These are phyloP conservation scores for Drosophila ercepeae DNA, from an alignment of 1,140 invertebrate species.

Conservation along the genomic window DNA sequence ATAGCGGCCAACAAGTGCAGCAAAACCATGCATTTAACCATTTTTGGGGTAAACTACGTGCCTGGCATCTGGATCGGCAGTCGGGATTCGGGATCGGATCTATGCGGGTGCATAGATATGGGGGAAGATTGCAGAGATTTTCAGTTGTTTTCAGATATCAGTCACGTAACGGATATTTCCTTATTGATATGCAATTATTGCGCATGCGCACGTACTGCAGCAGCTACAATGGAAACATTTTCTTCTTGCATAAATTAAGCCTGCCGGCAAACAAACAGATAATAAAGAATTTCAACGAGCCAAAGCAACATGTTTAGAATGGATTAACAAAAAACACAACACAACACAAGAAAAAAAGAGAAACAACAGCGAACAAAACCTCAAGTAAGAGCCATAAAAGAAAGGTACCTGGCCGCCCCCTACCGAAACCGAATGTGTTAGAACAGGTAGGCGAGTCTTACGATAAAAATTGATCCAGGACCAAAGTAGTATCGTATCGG, in stretches of 20 bases:
- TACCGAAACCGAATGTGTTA: constrained; percentile 11
- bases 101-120: constrained; percentile 44
- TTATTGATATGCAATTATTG: constrained; percentile 83
- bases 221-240: constrained; percentile 68
- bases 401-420: not conserved
- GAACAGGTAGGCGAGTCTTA: constrained; percentile 32
- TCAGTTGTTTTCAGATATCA: constrained; percentile 70
- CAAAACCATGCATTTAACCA: constrained; percentile 47
- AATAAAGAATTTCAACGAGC: constrained; percentile 53
- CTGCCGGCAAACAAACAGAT: constrained; percentile 53
- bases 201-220: constrained; percentile 71
- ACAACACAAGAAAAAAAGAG: constrained; percentile 7
- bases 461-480: not conserved
- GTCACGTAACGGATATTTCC: constrained; percentile 84
- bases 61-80: constrained; percentile 57
- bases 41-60: constrained; percentile 63
- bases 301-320: constrained; percentile 75
- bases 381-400: constrained; percentile 39
- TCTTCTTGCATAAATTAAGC: constrained; percentile 76
- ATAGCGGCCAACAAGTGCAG: constrained; percentile 53
- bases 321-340: constrained; percentile 51
- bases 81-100: constrained; percentile 5
- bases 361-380: not conserved
- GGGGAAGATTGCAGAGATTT: constrained; percentile 17
- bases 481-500: not conserved